These are phyloP conservation scores for Suillia variegata DNA, from an alignment of 2,888 invertebrate genomes.

Conservation along the genomic window DNA sequence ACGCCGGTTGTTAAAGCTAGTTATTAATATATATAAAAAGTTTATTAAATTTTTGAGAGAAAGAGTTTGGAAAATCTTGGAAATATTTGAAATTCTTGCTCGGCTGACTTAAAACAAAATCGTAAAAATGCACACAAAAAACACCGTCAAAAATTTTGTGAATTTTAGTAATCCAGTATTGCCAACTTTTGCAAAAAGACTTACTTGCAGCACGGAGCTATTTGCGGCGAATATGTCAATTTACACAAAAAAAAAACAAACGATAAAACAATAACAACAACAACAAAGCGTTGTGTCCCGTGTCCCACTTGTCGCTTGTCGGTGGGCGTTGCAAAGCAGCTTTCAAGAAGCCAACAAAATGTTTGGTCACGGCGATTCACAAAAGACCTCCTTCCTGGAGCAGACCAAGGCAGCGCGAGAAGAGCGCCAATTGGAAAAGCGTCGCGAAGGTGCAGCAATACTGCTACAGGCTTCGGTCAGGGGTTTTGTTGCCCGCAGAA, in stretches of 20 bases:
- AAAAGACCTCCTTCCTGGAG: conserved; percentile 77
- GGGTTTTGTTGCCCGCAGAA: conserved; percentile 74
- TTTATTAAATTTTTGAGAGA: no score
- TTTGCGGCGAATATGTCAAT: background rate
- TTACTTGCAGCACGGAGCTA: background rate
- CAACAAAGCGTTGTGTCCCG: no score
- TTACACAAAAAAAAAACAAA: background rate
- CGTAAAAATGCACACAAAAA: no score
- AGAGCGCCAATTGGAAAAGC: conserved; percentile 85
- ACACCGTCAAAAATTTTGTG: no score
- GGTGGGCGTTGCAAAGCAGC: no score
- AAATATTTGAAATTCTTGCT: no score
- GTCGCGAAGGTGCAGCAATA: conserved; percentile 75
- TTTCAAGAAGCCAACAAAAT: conserved; percentile 54
- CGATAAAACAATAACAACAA: background rate
- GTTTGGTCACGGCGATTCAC: conserved; percentile 69
- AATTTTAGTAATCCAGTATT: no score
- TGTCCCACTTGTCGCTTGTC: background rate
- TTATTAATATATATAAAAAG: no score
- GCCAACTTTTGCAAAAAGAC: background rate
- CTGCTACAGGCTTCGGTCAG: conserved; percentile 76
- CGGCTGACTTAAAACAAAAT: no score
- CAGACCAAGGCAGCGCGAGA: conserved; percentile 90
- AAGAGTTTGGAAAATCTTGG: no score
- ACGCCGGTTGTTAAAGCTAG: no score